Conservation (phyloP, 2,113 vertebrate species). For the Sitta europaea region DNA sequence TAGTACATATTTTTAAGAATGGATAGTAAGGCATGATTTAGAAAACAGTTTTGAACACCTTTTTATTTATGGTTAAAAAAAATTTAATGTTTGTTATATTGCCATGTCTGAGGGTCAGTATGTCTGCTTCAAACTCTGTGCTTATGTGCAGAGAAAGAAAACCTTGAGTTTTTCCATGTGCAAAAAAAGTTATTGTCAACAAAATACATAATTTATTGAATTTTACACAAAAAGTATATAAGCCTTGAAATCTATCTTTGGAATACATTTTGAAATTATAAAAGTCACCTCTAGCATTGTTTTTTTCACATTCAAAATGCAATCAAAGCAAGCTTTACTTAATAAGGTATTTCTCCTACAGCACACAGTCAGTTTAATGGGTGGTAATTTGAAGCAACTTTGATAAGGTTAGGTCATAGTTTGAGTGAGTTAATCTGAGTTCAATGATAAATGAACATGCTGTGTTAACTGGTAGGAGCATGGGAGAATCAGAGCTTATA, state of each 20-base stretch:
- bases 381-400: conserved; percentile 44
- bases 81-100: not conserved
- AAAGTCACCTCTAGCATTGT: not conserved
- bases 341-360: not conserved
- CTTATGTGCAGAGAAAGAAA: not conserved
- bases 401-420: conserved; percentile 57
- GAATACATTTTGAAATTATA: not conserved
- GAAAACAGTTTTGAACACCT: not conserved
- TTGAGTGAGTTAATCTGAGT: conserved; percentile 57
- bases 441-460: conserved; percentile 62
- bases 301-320: conserved; percentile 17
- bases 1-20: not conserved
- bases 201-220: not conserved
- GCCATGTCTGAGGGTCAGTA: not conserved
- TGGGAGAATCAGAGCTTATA: conserved; percentile 61
- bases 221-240: not conserved
- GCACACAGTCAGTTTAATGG: conserved; percentile 15
- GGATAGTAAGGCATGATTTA: not conserved
- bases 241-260: not conserved
- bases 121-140: not conserved
- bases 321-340: not conserved
- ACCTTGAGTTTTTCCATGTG: not conserved
- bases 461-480: conserved; percentile 50
- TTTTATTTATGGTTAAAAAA: not conserved
- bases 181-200: not conserved